These are phyloP conservation scores for Toxotes chatareus DNA, from an alignment of 2,113 vertebrate species.

Conservation along the genomic window DNA sequence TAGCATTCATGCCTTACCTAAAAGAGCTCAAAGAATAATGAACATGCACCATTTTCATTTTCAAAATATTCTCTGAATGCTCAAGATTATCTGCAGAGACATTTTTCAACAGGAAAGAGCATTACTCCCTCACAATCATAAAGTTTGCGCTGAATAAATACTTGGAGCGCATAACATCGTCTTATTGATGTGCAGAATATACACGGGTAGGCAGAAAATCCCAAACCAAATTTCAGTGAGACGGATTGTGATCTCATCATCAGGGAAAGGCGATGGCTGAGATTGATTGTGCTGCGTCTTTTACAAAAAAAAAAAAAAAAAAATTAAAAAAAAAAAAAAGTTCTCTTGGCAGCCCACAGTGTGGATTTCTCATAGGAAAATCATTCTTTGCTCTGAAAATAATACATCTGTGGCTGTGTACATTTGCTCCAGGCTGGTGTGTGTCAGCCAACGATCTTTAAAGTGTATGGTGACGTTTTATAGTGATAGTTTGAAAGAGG, in stretches of 20 bases:
- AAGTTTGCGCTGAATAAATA: constrained; percentile 55
- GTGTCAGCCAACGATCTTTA: constrained; percentile 49
- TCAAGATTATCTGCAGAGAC: background rate
- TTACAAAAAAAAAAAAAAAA: constrained; percentile 18
- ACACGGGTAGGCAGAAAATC: constrained; percentile 63
- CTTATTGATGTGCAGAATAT: constrained; percentile 60
- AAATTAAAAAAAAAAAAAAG: constrained; percentile 8
- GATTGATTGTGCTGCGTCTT: constrained; percentile 64
- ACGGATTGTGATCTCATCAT: constrained; percentile 66
- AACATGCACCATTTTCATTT: constrained; percentile 22
- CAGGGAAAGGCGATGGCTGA: constrained; percentile 47
- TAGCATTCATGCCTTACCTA: background rate
- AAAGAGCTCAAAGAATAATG: background rate
- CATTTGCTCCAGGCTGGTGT: constrained; percentile 52
- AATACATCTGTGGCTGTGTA: constrained; percentile 58
- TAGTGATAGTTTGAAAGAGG: constrained; percentile 43
- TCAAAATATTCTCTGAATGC: constrained; percentile 35
- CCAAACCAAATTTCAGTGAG: constrained; percentile 66
- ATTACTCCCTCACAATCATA: constrained; percentile 30
- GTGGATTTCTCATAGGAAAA: constrained; percentile 62
- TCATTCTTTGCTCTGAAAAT: constrained; percentile 54
- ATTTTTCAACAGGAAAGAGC: background rate
- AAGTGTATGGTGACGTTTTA: constrained; percentile 44
- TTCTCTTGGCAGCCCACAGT: constrained; percentile 54
- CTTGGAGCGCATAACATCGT: constrained; percentile 21